Evolutionary conservation across 2,113 vertebrate genomes (phyloP), one percentile per base, ranked within the genome.

Genomic region (Centropus bengalensis): DNA sequence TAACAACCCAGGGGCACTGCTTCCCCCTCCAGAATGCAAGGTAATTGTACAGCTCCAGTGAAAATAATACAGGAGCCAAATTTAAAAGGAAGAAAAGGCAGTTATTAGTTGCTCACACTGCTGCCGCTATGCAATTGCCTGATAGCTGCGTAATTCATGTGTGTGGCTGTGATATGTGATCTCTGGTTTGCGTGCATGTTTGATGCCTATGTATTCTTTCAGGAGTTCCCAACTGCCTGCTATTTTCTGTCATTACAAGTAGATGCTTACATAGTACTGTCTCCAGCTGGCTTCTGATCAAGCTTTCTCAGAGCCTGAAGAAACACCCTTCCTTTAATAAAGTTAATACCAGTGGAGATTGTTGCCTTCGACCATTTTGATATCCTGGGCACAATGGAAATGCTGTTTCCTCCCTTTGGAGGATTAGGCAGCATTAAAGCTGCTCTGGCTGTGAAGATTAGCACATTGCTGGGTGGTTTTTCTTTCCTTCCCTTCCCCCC

Each of bases 331-430:
- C 68, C 68, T 80, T 74, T 89, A 91, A 80, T 93, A 60, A 88
- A 49, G 62, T 74, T 59, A 69, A 12, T 64, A 24, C 54, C 73
- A 69, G 70, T 30, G n/a, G 66, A 88, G 76, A 56, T 63, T 94
- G 75, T 58, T 52, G 66, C 73, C 69, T 92, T 82, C 71, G 68
- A 88, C 71, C 33, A 56, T 89, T 89, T 70, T 56, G 60, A 92
- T 89, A 64, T 45, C 82, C 73, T 76, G 88, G 67, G 70, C 93
- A 87, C 74, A 88, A 92, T 89, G 82, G 84, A 93, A 89, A 73
- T 79, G 56, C 71, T 73, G 23, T 45, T 83, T 88, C 81, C 68
- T 88, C 62, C 62, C 71, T 91, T 56, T 71, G 42, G 78, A 95
- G 86, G 92, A 89, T 94, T 90, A 82, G 45, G 21, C 55, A 56